These are phyloP conservation scores for Holothuria scabra DNA, from an alignment of 53 echinoderm and acorn worm species.

Conservation along the genomic window DNA sequence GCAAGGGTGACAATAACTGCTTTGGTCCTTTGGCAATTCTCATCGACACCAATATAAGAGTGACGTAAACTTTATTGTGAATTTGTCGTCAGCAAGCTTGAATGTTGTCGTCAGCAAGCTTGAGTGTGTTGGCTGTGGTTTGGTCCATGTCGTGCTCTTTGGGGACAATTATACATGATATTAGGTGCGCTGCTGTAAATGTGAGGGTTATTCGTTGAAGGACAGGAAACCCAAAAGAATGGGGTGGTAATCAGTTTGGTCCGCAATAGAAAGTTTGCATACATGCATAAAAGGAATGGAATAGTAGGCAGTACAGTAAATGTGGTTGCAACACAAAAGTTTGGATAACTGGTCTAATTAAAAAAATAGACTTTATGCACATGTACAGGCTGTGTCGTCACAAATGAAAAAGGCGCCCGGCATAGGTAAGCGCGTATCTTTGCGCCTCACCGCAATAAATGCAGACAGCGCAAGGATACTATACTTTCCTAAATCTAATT, in stretches of 20 bases:
- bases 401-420: too few relatives aligned
- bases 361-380: too few relatives aligned
- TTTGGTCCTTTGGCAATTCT: too few relatives aligned
- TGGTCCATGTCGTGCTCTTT: slow-evolving; percentile 19
- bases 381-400: too few relatives aligned
- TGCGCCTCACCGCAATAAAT: too few relatives aligned
- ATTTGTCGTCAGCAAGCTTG: slow-evolving; percentile 21
- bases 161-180: background rate
- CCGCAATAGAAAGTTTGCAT: slow-evolving; percentile 14
- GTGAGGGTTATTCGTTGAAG: background rate
- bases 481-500: too few relatives aligned
- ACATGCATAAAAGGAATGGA: slow-evolving; percentile 18
- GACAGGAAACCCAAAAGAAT: background rate
- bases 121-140: slow-evolving; percentile 34
- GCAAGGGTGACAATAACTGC: too few relatives aligned
- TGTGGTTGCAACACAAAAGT: slow-evolving; percentile 23
- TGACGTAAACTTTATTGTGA: slow-evolving; percentile 9
- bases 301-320: background rate
- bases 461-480: too few relatives aligned
- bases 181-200: background rate
- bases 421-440: too few relatives aligned
- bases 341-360: background rate
- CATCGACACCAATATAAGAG: too few relatives aligned
- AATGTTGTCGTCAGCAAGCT: slow-evolving; percentile 28
- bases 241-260: slow-evolving; percentile 4